These are phyloP conservation scores for Eospalax fontanierii DNA, from an alignment of 2,797 vertebrate species.

Conservation along the genomic window DNA sequence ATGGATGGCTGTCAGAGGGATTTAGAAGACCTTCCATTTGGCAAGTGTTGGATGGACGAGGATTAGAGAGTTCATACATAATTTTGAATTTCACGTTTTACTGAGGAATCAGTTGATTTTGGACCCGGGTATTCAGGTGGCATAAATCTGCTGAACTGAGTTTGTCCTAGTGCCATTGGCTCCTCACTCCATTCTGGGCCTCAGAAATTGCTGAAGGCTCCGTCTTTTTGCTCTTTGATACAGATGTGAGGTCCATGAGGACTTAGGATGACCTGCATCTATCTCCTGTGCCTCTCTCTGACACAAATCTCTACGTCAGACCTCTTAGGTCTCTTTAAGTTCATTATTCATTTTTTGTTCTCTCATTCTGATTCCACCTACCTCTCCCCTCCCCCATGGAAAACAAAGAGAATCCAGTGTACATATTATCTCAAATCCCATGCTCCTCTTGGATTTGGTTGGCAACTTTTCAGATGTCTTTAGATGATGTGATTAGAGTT, in stretches of 20 bases:
- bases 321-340: not conserved
- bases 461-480: not conserved
- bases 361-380: not conserved
- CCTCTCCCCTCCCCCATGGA: not conserved
- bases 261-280: not conserved
- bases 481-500: not conserved
- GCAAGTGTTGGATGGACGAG: not conserved
- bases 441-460: not conserved
- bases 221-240: not conserved
- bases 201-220: not conserved
- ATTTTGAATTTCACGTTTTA: conserved; percentile 8
- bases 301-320: not conserved
- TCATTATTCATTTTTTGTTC: not conserved
- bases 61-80: not conserved
- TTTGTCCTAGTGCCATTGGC: not conserved
- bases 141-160: not conserved
- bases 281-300: not conserved
- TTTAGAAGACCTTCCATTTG: not conserved
- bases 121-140: no score
- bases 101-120: not conserved
- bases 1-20: not conserved
- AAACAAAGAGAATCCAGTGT: not conserved
- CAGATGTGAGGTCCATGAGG: not conserved
- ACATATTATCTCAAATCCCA: not conserved
- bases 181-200: not conserved